Evolutionary conservation across 2,888 invertebrate species (phyloP), one percentile per base, ranked within the genome.

Genomic region (Aethes cnicana): DNA sequence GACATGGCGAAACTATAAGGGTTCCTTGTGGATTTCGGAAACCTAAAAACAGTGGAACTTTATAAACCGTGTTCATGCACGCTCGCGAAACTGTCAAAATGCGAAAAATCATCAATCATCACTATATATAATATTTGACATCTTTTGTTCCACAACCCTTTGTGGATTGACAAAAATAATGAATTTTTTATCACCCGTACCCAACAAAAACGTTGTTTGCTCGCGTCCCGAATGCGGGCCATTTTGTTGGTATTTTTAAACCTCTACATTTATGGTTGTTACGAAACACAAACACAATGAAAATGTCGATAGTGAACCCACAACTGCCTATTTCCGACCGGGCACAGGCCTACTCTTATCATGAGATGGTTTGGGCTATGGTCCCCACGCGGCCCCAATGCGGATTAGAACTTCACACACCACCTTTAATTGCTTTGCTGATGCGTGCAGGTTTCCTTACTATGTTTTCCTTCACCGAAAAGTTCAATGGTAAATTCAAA

Each of bases 291-390:
- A 62, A 68, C 58, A 62, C 58, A 52, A 58, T 64, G 44, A 67
- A 68, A 66, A 66, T n/a, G n/a, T n/a, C n/a, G n/a, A 67, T 66
- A 69, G 71, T 63, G 65, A 66, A n/a, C n/a, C n/a, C n/a, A n/a
- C n/a, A n/a, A n/a, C n/a, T n/a, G n/a, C n/a, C n/a, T n/a, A n/a
- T n/a, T n/a, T n/a, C n/a, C n/a, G n/a, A n/a, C n/a, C n/a, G n/a
- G n/a, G n/a, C n/a, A n/a, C n/a, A n/a, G n/a, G n/a, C n/a, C n/a
- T n/a, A n/a, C n/a, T n/a, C n/a, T n/a, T n/a, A n/a, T n/a, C n/a
- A n/a, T n/a, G n/a, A n/a, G n/a, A n/a, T n/a, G n/a, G n/a, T n/a
- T n/a, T n/a, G n/a, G n/a, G n/a, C n/a, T n/a, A n/a, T n/a, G n/a
- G n/a, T n/a, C n/a, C n/a, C n/a, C n/a, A n/a, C n/a, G n/a, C n/a